A percentile compares a stretch with the other conserved stretches of the same genome.
Conservation (phyloP, 2,113 vertebrate species). For the Gymnorhina tibicen region DNA sequence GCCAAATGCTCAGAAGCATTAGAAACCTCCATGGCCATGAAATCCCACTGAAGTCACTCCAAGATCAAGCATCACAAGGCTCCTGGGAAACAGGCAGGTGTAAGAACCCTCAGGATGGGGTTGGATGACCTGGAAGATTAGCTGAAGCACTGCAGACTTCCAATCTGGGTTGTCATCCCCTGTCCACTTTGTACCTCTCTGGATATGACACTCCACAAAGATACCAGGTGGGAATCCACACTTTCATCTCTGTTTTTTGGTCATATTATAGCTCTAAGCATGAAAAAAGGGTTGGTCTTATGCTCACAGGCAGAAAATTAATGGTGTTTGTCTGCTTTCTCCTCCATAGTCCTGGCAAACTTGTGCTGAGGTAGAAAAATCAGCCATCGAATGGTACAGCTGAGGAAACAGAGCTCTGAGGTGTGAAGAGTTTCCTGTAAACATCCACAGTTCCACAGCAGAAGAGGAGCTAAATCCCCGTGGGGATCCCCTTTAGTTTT, state of each 20-base stretch:
- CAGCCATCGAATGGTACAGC: fast-evolving
- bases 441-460: neutral
- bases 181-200: neutral
- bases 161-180: neutral
- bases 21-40: neutral
- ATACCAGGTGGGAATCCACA: neutral
- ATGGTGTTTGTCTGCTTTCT: neutral
- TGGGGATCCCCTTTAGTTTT: neutral
- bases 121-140: neutral
- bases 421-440: neutral
- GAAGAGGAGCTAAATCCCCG: neutral
- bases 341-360: neutral
- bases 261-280: neutral
- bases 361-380: neutral
- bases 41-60: neutral
- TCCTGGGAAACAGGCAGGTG: neutral
- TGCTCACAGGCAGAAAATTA: neutral
- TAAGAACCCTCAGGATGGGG: neutral
- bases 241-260: neutral
- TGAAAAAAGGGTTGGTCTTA: fast-evolving
- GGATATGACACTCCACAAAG: neutral
- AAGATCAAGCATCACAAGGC: neutral
- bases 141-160: neutral
- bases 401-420: neutral
- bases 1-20: neutral